Evolutionary conservation across 1,140 invertebrate genomes (phyloP).

Genomic region (Tachypleus tridentatus): DNA sequence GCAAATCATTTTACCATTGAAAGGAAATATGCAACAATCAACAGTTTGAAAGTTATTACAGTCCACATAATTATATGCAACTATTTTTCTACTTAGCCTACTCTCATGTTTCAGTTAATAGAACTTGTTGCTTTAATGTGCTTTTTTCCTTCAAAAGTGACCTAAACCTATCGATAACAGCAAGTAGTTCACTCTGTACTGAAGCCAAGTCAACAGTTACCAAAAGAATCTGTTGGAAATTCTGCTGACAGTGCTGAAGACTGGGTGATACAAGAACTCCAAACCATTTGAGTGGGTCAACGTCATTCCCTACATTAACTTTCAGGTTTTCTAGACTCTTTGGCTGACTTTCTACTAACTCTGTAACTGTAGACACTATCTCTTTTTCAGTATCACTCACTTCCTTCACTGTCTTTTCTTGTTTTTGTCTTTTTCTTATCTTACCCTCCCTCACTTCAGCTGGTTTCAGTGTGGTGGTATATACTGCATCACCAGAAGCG

Average conservation of each 20-base stretch:
- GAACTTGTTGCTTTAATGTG: no score
- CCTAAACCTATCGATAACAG: no score
- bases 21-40: no score
- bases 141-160: no score
- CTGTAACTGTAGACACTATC: neutral
- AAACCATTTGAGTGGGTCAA: constrained; percentile 58
- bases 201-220: constrained; percentile 48
- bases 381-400: neutral
- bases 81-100: no score
- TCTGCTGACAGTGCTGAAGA: constrained; percentile 49
- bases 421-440: no score
- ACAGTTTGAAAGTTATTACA: no score
- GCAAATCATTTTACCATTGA: no score
- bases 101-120: no score
- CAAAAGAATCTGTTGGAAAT: constrained; percentile 50
- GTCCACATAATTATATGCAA: no score
- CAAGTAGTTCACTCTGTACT: constrained; percentile 36
- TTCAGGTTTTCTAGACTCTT: neutral
- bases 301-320: neutral
- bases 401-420: neutral
- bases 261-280: constrained; percentile 57
- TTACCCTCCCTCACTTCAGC: neutral
- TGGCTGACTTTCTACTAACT: no score
- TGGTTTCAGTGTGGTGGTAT: constrained; percentile 1
- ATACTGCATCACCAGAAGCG: neutral